phyloP scores from a whole-genome alignment of 2,888 invertebrate species.

The Entomobrya proxima region DNA sequence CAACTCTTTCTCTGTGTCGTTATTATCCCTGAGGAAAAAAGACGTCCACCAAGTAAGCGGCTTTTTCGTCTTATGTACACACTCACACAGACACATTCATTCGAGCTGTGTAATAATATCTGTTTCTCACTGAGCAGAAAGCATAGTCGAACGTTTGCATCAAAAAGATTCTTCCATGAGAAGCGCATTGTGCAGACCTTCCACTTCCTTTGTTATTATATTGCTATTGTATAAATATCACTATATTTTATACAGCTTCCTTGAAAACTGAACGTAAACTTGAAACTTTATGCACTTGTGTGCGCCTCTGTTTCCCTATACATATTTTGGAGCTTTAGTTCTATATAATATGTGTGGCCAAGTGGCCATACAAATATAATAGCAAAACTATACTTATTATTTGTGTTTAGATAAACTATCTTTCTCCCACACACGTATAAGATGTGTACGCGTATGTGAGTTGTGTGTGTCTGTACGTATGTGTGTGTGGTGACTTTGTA shows the following conservation, averaged over 20 bases:
- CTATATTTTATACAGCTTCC: no score
- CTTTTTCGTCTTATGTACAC: conserved; percentile 32
- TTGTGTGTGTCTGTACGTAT: neutral
- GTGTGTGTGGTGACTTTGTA: conserved; percentile 57
- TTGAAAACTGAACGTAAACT: no score
- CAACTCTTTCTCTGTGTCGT: conserved; percentile 56
- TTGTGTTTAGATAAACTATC: conserved; percentile 20
- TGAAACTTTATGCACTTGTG: no score
- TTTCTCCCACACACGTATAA: neutral
- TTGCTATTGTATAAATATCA: neutral
- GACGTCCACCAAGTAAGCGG: conserved; percentile 49
- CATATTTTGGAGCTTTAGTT: no score
- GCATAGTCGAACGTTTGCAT: neutral
- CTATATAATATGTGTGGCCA: no score
- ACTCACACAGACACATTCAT: neutral
- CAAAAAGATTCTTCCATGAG: conserved; percentile 13
- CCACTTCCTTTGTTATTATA: conserved; percentile 20
- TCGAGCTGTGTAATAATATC: neutral
- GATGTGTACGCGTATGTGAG: neutral
- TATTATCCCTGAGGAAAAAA: conserved; percentile 58
- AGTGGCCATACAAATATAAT: neutral
- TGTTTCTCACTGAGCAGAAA: neutral
- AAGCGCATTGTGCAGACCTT: neutral
- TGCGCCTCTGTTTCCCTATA: no score
- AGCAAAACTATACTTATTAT: no score